Evolutionary conservation across 2,888 invertebrate species (phyloP).

Genomic region (Monoplex corrugatus): DNA sequence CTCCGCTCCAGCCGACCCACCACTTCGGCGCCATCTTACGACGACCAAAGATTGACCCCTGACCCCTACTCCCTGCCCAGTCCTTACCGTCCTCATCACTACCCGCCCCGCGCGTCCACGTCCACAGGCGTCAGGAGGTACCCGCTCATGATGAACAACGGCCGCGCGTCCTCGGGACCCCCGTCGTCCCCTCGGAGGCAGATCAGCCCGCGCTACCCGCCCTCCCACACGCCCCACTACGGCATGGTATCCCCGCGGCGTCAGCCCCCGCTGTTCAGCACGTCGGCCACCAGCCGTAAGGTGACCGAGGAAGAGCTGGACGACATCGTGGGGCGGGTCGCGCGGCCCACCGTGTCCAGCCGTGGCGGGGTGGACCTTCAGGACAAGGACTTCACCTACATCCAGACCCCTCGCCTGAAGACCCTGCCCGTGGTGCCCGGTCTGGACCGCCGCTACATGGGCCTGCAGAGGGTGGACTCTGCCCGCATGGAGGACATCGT

Average conservation of each 20-base stretch:
- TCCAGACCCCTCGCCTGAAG: conserved; percentile 64
- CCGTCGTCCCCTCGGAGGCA: not conserved
- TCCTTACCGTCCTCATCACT: not conserved
- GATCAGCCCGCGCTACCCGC: conserved; percentile 23
- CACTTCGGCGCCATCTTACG: conserved; percentile 63
- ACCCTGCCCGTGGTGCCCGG: conserved; percentile 72
- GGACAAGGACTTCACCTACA: conserved; percentile 69
- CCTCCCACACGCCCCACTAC: conserved; percentile 43
- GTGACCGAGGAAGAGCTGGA: conserved; percentile 62
- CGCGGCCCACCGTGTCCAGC: conserved; percentile 71
- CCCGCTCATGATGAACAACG: conserved; percentile 21
- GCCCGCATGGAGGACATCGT: conserved; percentile 70
- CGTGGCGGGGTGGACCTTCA: conserved; percentile 66
- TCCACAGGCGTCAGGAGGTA: conserved; percentile 49
- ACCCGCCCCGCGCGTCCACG: conserved; percentile 18
- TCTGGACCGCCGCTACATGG: conserved; percentile 67
- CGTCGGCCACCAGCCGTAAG: conserved; percentile 56
- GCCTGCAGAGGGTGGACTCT: conserved; percentile 62
- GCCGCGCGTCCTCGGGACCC: conserved; percentile 1
- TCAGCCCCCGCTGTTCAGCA: conserved; percentile 48
- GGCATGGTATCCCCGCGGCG: not conserved
- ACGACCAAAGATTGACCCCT: too few relatives aligned
- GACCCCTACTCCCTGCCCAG: not conserved
- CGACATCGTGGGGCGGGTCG: conserved; percentile 68
- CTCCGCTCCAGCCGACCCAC: conserved; percentile 63